Evolutionary conservation across 2,888 invertebrate genomes (phyloP), one percentile per base, ranked within the genome.

Genomic region (Arctia plantaginis): DNA sequence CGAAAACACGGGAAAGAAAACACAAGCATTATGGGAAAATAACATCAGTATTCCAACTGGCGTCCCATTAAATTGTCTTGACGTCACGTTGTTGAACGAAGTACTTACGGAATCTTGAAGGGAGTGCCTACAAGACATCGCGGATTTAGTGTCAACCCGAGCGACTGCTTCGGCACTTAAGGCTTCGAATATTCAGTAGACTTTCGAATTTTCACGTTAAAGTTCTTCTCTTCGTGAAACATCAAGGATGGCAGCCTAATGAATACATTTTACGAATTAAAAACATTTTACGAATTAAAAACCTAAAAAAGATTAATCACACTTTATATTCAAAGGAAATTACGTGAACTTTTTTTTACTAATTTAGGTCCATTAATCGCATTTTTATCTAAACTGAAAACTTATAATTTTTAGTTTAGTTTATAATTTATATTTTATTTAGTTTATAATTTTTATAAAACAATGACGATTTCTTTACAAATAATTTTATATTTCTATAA

Each of bases 101-200:
- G 72, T 67, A 68, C 68, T 72, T 55, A 72, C 41, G 8, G 62
- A 67, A 59, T 68, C 41, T 72, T 18, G 44, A 69, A 64, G 15
- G 51, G 65, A 73, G 51, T 51, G 64, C 64, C 39, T 39, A 27
- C 69, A 64, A 73, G 20, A 64, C 47, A 47, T 65, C 47, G 62
- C 30, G 39, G 65, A 69, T 66, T 71, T 51, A 33, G 35, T 62
- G 72, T 69, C 73, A 73, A 55, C 27, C 47, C 59, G 62, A 41
- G 59, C 35, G 67, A 51, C 33, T 18, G 65, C 47, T 47, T 64
- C 51, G 51, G 62, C 65, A 68, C 64, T 73, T 69, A 64, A 47
- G 64, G 59, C 39, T 69, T 73, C 41, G 69, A 75, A 76, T 27
- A 77, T 77, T 78, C 73, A 69, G 65, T 35, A 72, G 66, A 44